These are phyloP conservation scores for Trachythela sp. DNA, from an alignment of 64 coral and sea anemone genomes.

Conservation along the genomic window DNA sequence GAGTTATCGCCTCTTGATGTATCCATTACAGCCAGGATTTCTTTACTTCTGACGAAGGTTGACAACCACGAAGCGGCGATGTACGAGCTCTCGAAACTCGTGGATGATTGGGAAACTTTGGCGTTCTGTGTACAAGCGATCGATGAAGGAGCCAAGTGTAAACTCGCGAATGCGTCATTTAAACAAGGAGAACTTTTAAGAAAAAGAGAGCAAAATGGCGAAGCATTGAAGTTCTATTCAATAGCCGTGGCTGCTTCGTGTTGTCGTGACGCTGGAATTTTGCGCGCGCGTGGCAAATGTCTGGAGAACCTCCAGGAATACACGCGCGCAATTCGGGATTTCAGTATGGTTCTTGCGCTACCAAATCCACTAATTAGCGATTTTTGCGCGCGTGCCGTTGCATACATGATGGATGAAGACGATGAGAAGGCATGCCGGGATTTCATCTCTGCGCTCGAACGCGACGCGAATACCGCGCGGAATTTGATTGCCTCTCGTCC, in stretches of 20 bases:
- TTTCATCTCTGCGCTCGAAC: not conserved
- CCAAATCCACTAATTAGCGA: not conserved
- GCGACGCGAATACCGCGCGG: not conserved
- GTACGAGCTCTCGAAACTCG: not conserved
- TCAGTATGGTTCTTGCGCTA: not conserved
- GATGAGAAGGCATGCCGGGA: not conserved
- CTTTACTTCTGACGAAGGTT: not conserved
- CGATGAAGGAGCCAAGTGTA: not conserved
- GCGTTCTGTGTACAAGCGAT: conserved; percentile 20
- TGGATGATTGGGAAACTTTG: conserved; percentile 1
- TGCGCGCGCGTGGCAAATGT: conserved; percentile 10
- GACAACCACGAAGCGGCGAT: not conserved
- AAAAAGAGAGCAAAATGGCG: not conserved
- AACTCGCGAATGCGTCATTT: not conserved
- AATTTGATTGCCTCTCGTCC: conserved; percentile 3
- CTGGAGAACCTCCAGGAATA: not conserved
- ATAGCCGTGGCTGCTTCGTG: not conserved
- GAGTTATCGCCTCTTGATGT: not conserved
- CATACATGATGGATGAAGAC: conserved; percentile 9
- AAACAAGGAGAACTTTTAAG: conserved; percentile 7
- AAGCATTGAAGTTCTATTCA: not conserved
- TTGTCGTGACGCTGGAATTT: not conserved
- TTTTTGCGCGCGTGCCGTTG: conserved; percentile 2
- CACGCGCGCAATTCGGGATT: conserved; percentile 11
- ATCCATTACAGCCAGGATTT: not conserved